These are phyloP conservation scores for Channa striata DNA, from an alignment of 2,797 vertebrate genomes.

Conservation along the genomic window DNA sequence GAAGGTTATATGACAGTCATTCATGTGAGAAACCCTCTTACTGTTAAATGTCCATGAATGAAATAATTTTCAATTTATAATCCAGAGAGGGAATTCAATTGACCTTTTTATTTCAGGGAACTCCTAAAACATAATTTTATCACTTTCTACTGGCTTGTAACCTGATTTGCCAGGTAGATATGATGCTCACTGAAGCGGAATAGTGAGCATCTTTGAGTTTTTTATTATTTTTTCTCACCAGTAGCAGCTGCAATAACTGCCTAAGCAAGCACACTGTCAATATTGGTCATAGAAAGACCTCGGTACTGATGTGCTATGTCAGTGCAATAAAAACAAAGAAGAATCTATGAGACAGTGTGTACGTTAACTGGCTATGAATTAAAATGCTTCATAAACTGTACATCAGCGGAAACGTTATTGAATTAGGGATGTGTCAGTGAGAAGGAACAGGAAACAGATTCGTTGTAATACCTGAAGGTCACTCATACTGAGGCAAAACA, in stretches of 20 bases:
- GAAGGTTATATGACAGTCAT: not conserved
- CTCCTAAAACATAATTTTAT: constrained; percentile 1
- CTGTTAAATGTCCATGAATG: constrained; percentile 8
- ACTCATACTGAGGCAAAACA: not conserved
- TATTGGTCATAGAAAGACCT: not conserved
- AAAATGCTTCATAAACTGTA: not conserved
- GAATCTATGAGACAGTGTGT: no score
- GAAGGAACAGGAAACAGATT: not conserved
- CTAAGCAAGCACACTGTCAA: constrained; percentile 11
- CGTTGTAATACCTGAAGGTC: not conserved
- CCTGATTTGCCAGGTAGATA: constrained; percentile 14
- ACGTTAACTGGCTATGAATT: not conserved
- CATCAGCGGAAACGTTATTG: not conserved
- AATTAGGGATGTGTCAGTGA: not conserved
- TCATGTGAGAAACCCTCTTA: not conserved
- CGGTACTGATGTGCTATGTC: not conserved
- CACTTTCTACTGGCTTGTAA: constrained; percentile 23
- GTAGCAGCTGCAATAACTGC: constrained; percentile 18
- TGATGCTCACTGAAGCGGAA: constrained; percentile 18
- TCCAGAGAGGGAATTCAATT: constrained; percentile 21
- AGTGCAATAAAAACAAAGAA: not conserved
- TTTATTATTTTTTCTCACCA: not conserved
- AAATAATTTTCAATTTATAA: constrained; percentile 11
- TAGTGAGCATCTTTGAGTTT: constrained; percentile 14
- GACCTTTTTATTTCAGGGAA: not conserved